A percentile compares a stretch with the other conserved stretches of the same genome.
Evolutionary conservation across 2,113 vertebrate genomes (phyloP).

Genomic region (Sinocyclocheilus anophthalmus): DNA sequence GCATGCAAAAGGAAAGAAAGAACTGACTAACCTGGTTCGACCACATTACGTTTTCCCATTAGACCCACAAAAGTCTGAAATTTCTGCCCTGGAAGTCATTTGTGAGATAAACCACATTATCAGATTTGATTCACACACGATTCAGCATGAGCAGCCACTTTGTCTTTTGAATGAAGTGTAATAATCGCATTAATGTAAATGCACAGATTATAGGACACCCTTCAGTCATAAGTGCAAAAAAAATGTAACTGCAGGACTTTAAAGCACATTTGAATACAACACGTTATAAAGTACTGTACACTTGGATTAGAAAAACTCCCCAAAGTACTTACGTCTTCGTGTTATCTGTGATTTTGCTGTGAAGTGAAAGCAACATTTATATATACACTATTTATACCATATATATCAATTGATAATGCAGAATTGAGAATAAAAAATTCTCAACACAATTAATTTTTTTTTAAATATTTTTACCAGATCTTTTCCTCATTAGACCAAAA

Average conservation of each 20-base stretch:
- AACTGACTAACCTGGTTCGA: not conserved
- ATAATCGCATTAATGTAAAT: not conserved
- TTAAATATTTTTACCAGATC: constrained; percentile 72
- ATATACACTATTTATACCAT: too few relatives aligned
- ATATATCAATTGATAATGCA: too few relatives aligned
- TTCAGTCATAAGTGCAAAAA: not conserved
- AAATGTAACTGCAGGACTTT: too few relatives aligned
- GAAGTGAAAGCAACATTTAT: constrained; percentile 45
- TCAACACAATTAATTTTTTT: too few relatives aligned
- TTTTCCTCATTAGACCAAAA: constrained; percentile 83
- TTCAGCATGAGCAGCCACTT: not conserved
- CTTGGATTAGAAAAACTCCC: not conserved
- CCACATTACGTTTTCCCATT: constrained; percentile 84
- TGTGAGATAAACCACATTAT: not conserved
- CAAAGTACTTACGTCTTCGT: constrained; percentile 81
- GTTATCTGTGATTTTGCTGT: constrained; percentile 78
- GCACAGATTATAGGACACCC: not conserved
- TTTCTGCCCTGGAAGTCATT: constrained; percentile 80
- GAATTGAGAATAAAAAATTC: too few relatives aligned
- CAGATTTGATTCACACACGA: not conserved
- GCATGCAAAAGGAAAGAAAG: too few relatives aligned
- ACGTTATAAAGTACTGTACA: not conserved
- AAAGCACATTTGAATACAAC: too few relatives aligned
- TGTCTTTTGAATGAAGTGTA: not conserved
- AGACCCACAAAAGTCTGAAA: constrained; percentile 90